These are phyloP conservation scores for Aegotheles bennettii DNA, from an alignment of 2,113 vertebrate species.

Conservation along the genomic window DNA sequence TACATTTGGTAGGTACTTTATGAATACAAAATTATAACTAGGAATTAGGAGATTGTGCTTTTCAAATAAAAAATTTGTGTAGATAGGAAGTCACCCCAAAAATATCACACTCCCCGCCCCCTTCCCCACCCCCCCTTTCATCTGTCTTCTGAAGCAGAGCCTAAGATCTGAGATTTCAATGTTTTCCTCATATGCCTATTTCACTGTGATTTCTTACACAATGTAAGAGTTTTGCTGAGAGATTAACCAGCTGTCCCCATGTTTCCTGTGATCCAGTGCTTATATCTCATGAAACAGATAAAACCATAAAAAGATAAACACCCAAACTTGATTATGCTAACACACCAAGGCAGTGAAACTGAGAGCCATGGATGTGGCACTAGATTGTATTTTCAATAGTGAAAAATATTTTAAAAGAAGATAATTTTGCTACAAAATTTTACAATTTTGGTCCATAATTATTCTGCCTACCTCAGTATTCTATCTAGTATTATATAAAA, in stretches of 20 bases:
- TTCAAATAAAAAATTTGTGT: neutral
- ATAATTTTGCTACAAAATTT: neutral
- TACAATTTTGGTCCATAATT: neutral
- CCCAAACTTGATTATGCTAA: fast-evolving
- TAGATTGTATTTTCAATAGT: neutral
- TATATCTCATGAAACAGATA: neutral
- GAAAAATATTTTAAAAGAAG: neutral
- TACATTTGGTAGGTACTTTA: neutral
- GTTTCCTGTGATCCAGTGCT: neutral
- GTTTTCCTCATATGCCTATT: neutral
- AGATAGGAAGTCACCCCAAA: neutral
- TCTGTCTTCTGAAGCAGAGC: neutral
- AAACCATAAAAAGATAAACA: neutral
- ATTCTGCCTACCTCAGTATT: neutral
- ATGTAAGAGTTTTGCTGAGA: neutral
- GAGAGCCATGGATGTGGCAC: neutral
- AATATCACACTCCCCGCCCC: neutral
- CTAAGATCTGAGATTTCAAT: fast-evolving
- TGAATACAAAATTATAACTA: neutral
- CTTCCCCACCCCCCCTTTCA: neutral
- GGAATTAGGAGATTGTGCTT: neutral
- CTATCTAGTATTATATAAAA: neutral
- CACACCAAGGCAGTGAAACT: neutral
- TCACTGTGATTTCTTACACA: neutral
- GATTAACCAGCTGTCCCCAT: neutral